Evolutionary conservation across 2,113 vertebrate genomes (phyloP).

Genomic region (Probosciger aterrimus): DNA sequence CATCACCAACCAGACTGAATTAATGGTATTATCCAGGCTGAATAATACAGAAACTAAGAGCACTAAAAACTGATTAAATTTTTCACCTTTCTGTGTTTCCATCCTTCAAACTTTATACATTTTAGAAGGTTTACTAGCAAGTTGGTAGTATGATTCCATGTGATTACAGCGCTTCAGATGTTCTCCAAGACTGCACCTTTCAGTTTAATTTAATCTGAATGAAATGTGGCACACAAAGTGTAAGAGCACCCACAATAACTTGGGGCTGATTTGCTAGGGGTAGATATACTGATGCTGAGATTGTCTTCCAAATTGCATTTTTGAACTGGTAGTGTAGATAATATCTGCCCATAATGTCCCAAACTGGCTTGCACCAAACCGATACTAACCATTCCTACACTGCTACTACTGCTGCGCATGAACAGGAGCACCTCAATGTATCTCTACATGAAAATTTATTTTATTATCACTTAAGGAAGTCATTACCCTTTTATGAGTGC

Average conservation of each 20-base stretch:
- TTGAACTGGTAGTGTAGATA: background rate
- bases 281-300: background rate
- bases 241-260: background rate
- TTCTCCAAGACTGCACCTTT: background rate
- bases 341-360: background rate
- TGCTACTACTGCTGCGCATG: background rate
- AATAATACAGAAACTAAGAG: background rate
- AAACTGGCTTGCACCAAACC: background rate
- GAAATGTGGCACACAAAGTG: background rate
- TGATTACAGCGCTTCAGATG: background rate
- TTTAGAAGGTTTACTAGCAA: background rate
- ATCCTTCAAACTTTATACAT: background rate
- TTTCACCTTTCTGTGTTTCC: background rate
- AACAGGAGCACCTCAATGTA: slow-evolving; percentile 28
- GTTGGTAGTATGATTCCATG: background rate
- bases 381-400: background rate
- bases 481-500: slow-evolving; percentile 72
- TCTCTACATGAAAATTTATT: slow-evolving; percentile 70
- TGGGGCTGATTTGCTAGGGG: background rate
- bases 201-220: background rate
- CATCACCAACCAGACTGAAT: background rate
- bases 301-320: background rate
- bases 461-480: slow-evolving; percentile 77
- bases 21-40: background rate
- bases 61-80: background rate